These are phyloP conservation scores for Neoseiulus cucumeris DNA, from an alignment of 1,140 invertebrate species.

Conservation along the genomic window DNA sequence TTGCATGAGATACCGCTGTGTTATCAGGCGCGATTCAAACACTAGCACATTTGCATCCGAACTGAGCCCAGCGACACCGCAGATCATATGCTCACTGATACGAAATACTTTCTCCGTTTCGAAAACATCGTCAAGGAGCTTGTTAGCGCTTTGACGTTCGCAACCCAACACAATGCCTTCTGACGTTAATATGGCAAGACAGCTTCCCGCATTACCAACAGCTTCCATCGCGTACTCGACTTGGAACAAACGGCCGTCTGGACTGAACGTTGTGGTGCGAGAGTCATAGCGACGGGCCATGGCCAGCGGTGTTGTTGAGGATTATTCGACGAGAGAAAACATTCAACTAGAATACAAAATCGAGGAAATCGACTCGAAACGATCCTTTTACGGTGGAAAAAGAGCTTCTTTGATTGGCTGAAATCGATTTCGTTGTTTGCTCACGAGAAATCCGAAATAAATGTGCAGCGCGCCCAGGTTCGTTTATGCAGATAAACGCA, in stretches of 20 bases:
- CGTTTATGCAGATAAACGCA: too few species aligned
- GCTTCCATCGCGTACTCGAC: conserved; percentile 99
- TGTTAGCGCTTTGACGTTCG: conserved; percentile 90
- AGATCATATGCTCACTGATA: conserved; percentile 91
- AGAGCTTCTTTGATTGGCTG: too few species aligned
- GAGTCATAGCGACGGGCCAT: conserved; percentile 95
- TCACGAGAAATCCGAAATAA: too few species aligned
- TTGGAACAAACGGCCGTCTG: conserved; percentile 94
- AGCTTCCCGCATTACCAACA: conserved; percentile 96
- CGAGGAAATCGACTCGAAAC: too few species aligned
- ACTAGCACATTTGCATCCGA: conserved; percentile 99
- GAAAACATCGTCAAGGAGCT: conserved; percentile 87
- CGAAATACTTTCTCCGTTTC: conserved; percentile 98
- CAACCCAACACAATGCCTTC: conserved; percentile 93
- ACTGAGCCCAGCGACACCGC: conserved; percentile 96
- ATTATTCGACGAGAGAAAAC: too few species aligned
- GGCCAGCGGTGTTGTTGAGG: too few species aligned
- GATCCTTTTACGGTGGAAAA: too few species aligned
- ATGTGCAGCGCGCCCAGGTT: too few species aligned
- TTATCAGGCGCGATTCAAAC: conserved; percentile 78
- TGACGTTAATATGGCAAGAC: conserved; percentile 76
- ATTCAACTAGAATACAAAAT: too few species aligned
- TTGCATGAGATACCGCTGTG: conserved; percentile 71
- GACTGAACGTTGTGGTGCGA: conserved; percentile 96
- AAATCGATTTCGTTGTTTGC: too few species aligned